Evolutionary conservation across 2,113 vertebrate species (phyloP), one percentile per base, ranked within the genome.

Genomic region (Microtus montanus): DNA sequence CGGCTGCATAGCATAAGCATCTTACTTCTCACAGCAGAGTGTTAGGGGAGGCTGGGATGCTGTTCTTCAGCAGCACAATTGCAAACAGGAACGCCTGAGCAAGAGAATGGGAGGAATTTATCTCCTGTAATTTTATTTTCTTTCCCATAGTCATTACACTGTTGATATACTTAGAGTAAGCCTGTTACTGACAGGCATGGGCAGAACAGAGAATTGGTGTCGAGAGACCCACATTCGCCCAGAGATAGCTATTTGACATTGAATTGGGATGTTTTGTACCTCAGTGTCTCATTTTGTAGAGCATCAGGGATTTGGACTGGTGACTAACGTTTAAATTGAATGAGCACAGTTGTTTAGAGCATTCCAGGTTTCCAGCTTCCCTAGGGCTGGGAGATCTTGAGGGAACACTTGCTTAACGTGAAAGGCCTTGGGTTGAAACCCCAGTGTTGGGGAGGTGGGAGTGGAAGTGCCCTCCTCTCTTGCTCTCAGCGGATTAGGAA

Each of bases 1-100:
- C 33, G 52, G 35, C 89, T 91, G 58, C 1, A 0, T 1, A 61
- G 68, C 85, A 30, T 44, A 54, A 86, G 44, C 74, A 64, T 87
- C 47, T 89, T 75, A 14, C 33, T 87, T 91, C 74, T 92, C 77
- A 61, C 3, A 82, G 52, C 26, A 63, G 68, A 95, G 66, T 33
- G 88, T 70, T 8, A 78, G 79, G 89, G 89, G 96, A 95, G 63
- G 35, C 26, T 95, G 1, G 63, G 66, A 41, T 54, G 96, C 24
- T 74, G 78, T 79, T 52, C 66, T 92, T 96, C 35, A 87, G 1
- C 64, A 6, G 64, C 77, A 11, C 22, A 73, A 77, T 89, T 64
- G 66, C 93, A 94, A 49, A 64, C 68, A 84, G 58, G 63, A 15
- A 88, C 85, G 52, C 9, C 47, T 54, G 41, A 91, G 91, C 41